A percentile compares a stretch with the other conserved stretches of the same genome.
These are phyloP conservation scores for Bombus turneri DNA, from an alignment of 1,140 invertebrate genomes.

Conservation along the genomic window DNA sequence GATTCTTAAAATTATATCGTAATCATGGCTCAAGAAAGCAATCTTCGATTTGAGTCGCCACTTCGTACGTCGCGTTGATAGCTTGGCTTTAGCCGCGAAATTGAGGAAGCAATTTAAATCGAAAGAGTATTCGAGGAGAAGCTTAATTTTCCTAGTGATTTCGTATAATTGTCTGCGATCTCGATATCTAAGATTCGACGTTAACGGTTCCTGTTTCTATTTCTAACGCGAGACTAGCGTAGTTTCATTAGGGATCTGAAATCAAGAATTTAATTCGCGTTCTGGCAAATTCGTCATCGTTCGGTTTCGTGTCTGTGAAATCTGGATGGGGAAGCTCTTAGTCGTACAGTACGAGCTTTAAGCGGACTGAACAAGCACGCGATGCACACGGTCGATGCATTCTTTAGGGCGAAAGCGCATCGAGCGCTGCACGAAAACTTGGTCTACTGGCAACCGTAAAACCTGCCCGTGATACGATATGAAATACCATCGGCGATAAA, in stretches of 20 bases:
- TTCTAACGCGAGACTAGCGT: no score
- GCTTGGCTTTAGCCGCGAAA: constrained; percentile 41
- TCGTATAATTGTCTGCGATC: constrained; percentile 1
- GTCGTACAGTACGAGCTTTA: background rate
- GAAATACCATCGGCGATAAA: constrained; percentile 64
- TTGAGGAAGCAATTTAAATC: constrained; percentile 75
- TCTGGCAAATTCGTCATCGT: background rate
- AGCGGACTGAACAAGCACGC: background rate
- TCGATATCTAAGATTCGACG: background rate
- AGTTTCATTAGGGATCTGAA: background rate
- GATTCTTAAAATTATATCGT: background rate
- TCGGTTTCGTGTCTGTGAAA: background rate
- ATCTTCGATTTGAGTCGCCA: constrained; percentile 34
- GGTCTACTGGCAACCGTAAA: constrained; percentile 41
- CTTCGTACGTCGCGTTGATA: background rate
- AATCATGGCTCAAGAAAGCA: constrained; percentile 3
- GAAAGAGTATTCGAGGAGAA: constrained; percentile 51
- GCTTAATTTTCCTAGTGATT: constrained; percentile 43
- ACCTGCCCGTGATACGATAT: constrained; percentile 52
- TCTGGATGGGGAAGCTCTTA: background rate
- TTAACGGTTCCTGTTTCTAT: background rate
- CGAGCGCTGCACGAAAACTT: constrained; percentile 29
- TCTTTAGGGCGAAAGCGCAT: constrained; percentile 1
- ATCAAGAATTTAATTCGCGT: background rate
- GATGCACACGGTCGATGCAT: constrained; percentile 28